Conservation (phyloP, 2,113 vertebrate species). For the Pachypanchax playfairii region DNA sequence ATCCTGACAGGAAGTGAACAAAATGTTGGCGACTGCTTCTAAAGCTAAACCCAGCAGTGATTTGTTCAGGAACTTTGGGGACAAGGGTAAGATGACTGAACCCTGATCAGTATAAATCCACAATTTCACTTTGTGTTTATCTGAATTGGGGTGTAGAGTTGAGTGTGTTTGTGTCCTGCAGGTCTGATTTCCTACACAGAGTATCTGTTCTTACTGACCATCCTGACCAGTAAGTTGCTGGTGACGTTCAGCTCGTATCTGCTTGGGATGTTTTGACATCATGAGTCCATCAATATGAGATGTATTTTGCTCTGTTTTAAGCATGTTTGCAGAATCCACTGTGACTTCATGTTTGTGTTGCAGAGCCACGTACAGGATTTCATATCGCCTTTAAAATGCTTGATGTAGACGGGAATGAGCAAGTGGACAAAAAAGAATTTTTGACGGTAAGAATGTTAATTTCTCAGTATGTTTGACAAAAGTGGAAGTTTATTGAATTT, state of each 20-base stretch:
- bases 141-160: background rate
- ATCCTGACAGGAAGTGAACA: constrained; percentile 82
- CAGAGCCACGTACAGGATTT: constrained; percentile 93
- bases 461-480: background rate
- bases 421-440: constrained; percentile 95
- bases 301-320: background rate
- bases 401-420: constrained; percentile 93
- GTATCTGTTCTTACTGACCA: constrained; percentile 95
- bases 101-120: background rate
- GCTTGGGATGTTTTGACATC: too few relatives aligned
- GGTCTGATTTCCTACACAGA: constrained; percentile 97
- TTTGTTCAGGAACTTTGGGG: constrained; percentile 91
- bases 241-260: background rate
- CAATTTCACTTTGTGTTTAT: background rate
- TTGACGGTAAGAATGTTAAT: constrained; percentile 83
- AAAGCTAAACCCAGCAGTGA: constrained; percentile 79
- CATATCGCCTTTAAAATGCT: constrained; percentile 98
- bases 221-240: constrained; percentile 92
- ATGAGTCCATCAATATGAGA: too few relatives aligned
- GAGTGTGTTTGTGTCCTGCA: constrained; percentile 64
- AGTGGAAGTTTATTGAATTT: too few relatives aligned
- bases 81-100: constrained; percentile 84
- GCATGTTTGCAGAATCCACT: background rate
- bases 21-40: constrained; percentile 76
- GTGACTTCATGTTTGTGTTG: constrained; percentile 57